Evolutionary conservation across 2,888 invertebrate species (phyloP), one percentile per base, ranked within the genome.

Genomic region (Noctua janthina): DNA sequence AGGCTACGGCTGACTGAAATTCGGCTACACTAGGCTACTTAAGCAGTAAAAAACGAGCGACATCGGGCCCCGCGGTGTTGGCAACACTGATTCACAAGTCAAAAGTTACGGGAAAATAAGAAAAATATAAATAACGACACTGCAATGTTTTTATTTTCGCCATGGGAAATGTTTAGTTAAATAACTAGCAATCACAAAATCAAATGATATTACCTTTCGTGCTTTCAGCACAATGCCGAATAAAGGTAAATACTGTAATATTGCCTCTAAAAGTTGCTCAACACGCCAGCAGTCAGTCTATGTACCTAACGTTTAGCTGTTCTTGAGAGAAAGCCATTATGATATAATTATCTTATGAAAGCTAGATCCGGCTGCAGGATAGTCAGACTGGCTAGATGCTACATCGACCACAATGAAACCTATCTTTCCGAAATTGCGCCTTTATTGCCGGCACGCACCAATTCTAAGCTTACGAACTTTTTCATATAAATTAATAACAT

Each of bases 181-280:
- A 62, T 66, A 78, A 29, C 29, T 75, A 46, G 51, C 39, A 68
- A 64, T 15, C 13, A 39, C 15, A 13, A n/a, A 70, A 35, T 29
- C 3, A 54, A 67, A 76, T 81, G 70, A 15, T 39, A 20, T 13
- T 54, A 51, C 23, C 13, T 67, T 59, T 43, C 23, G 43, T 39
- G n/a, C 49, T 59, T 70, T 62, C 15, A 62, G 62, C 7, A 62
- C 7, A 29, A 93, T 93, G 93, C 93, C 93, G 70, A 93, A 93
- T 86, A 93, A 92, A 89, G 93, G 93, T 93, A 88, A 86, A 79
- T 76, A 73, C 29, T 35, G 4, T 67, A 29, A 15, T 67, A 79
- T 15, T 39, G 23, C 29, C 23, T 46, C 1, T 13, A 17, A 69
- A 69, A 46, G 6, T 20, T 54, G 46, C 11, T 46, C 43, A 35